Percentiles rank a stretch among this genome's conserved stretches.
Conservation (phyloP, 2,797 vertebrate species). For the Sebastes aleutianus region DNA sequence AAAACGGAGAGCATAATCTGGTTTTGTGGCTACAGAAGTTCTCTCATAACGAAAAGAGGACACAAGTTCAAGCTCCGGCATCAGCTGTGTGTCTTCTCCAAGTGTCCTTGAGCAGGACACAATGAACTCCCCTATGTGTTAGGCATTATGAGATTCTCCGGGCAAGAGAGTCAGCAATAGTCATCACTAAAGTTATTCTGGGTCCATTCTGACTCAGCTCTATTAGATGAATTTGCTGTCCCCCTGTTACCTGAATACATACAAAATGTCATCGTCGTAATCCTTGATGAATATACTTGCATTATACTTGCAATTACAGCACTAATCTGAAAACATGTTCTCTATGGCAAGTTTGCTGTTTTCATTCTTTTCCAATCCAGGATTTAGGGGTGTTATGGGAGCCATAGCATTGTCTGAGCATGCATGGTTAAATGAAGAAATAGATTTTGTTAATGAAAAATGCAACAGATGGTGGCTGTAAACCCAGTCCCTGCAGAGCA, state of each 20-base stretch:
- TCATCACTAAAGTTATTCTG: conserved; percentile 26
- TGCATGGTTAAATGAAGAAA: conserved; percentile 78
- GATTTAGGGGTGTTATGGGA: conserved; percentile 72
- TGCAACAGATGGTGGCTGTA: conserved; percentile 81
- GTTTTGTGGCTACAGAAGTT: conserved; percentile 18
- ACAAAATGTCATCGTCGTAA: conserved; percentile 60
- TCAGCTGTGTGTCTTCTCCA: background rate
- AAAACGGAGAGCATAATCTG: conserved; percentile 18
- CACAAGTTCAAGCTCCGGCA: background rate
- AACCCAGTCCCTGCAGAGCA: conserved; percentile 76
- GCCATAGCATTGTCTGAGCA: conserved; percentile 76
- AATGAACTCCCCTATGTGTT: background rate
- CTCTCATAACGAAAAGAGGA: background rate
- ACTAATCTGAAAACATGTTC: conserved; percentile 76
- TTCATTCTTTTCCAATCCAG: conserved; percentile 73
- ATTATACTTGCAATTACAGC: conserved; percentile 75
- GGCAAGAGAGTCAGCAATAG: conserved; percentile 15
- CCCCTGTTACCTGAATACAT: conserved; percentile 63
- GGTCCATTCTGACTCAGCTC: conserved; percentile 53
- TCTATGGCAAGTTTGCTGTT: conserved; percentile 68
- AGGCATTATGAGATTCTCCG: conserved; percentile 1
- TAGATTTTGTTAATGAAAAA: conserved; percentile 85
- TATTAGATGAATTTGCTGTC: conserved; percentile 35
- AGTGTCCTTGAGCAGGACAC: conserved; percentile 14
- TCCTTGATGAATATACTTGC: conserved; percentile 68